Base-by-base conservation (phyloP, 2,113 vertebrate genomes). In the Setophaga kirtlandii region DNA sequence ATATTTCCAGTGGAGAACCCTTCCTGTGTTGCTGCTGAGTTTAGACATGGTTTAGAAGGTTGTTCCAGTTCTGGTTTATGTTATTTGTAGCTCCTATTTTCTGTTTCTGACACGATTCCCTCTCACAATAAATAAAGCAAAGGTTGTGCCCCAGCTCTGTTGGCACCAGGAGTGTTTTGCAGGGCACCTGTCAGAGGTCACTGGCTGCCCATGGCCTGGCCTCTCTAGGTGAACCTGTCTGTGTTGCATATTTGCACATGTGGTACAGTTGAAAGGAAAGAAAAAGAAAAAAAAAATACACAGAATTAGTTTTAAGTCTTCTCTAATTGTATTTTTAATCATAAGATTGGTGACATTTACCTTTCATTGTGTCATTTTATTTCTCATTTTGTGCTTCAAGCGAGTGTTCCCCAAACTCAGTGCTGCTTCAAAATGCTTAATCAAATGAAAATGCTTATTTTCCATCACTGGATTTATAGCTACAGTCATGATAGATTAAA, bases 281-380 rank as follows among this genome's bases (percentile, higher is more conserved):
- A 70, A 44, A 33, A 27, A n/a, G 9, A 5, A 10, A 8, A 13
- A 35, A 59, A 65, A 50, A 0, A 59, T 12, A 15, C 10, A 23
- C 2, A 11, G 14, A 91, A 74, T 58, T 84, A 31, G 35, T 76
- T 78, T 55, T 31, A 94, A 94, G 39, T 83, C 9, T 44, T 87
- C 83, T 89, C 59, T 46, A 63, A 89, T 82, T 97, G 89, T 78
- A 67, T 95, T 97, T 97, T 75, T 92, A 92, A 87, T 96, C 20
- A 28, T 52, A 62, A 65, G 65, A 92, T 86, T 74, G 68, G 74
- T 87, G 95, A 69, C 58, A 94, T 67, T 92, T 96, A 94, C 82
- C 16, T 62, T 93, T 88, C 35, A 60, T 65, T 2, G 5, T 96
- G 73, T 89, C 83, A 49, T 78, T 50, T 92, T 64, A 25, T 56